Evolutionary conservation across 2,888 invertebrate species (phyloP), one percentile per base, ranked within the genome.

Genomic region (Drosophila atripex): DNA sequence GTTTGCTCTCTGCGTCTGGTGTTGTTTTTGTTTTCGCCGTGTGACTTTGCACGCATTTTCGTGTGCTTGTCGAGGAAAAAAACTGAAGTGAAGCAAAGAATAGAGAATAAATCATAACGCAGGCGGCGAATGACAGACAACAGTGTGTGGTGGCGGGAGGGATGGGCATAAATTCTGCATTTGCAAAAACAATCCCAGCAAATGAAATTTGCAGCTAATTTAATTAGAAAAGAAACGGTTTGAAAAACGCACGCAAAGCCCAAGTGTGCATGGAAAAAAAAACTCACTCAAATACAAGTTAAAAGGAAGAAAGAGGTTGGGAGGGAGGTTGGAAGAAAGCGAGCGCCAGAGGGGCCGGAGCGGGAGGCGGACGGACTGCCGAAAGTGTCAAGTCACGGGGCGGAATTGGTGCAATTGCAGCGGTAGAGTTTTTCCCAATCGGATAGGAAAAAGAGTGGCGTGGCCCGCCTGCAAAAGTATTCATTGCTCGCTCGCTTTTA

Each of bases 351-450:
- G 57, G 54, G 28, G 45, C 35, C 30, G 52, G 14, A 32, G 47
- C 18, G 69, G 73, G 69, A 53, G 68, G 76, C 47, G 61, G 43
- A 14, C 8, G 70, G 70, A 60, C 65, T 60, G 58, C 61, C 69
- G 75, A 84, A 84, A 75, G 75, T 88, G 84, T 88, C 84, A 88
- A 84, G 84, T 84, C 88, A 84, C 78, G 88, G 72, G 83, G 71
- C 66, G 65, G 69, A 56, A 57, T 56, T 80, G 49, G 45, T 49
- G 66, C 53, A 80, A 43, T 32, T 63, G 50, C 53, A 47, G 51
- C 47, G 25, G 38, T 46, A 21, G 38, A 51, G 46, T 45, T 63
- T 65, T 65, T 7, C 38, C 39, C 16, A 60, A 14, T 3, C 7
- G 28, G 30, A 41, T 18, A 18, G 18, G 18, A 60, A 63, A 25